Base-by-base conservation (phyloP, 2,113 vertebrate species). In the Chlamydotis undulata region DNA sequence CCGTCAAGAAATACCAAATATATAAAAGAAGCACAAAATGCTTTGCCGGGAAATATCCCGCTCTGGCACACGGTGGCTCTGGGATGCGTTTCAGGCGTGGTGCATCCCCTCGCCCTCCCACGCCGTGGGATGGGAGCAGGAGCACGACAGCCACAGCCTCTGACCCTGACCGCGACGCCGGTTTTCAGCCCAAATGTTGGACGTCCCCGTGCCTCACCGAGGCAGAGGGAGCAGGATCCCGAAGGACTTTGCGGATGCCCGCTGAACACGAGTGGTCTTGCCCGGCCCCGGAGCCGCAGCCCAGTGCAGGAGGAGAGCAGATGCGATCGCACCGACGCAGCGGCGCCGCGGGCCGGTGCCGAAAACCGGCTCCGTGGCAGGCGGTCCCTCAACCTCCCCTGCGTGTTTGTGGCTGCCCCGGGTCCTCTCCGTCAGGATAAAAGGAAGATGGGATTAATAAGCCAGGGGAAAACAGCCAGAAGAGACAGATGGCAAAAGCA, bases 311-410 rank as follows among this genome's bases (percentile, higher is more conserved):
- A 49, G 28, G 1, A 0, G 23, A 60, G 31, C 0, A 2, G 63
- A n/a, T 6, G 19, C 0, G 3, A 7, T 19, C 1, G 13, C n/a
- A n/a, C 9, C 0, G 0, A 33, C 14, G 19, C 43, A 17, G 18
- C 43, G 55, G 7, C 49, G 68, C 43, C 8, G 2, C 0, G 3
- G 49, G 47, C n/a, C n/a, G 60, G 41, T 50, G 41, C 26, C 4
- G 2, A 31, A 49, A 19, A 29, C 49, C 6, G 2, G 37, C 63
- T 64, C 35, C 2, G 0, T 1, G 18, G 31, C 29, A 25, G 60
- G 75, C 6, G 1, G 9, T 13, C n/a, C 53, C 56, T 18, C 53
- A 37, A 2, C 13, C 37, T 59, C 29, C 47, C 35, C 57, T 29
- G 41, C 12, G 3, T 3, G 29, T 31, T 24, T 47, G 35, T 2